These are phyloP conservation scores for Drosophila novamexicana DNA, from an alignment of 1,140 invertebrate genomes.

Conservation along the genomic window DNA sequence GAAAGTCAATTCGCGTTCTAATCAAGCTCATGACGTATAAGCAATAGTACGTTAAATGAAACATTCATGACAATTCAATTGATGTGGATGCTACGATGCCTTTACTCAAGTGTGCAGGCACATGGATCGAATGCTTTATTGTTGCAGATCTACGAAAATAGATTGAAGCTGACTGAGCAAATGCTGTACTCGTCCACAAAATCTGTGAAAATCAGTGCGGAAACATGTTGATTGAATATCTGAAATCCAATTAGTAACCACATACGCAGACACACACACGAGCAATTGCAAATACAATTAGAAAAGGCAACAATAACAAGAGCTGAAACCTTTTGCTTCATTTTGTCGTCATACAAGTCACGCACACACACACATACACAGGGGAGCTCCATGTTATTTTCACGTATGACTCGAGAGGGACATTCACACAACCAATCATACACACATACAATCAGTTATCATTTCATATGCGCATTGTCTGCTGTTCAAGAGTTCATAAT, in stretches of 20 bases:
- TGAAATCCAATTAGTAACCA: constrained; percentile 69
- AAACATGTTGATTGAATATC: constrained; percentile 60
- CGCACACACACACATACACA: constrained; percentile 6
- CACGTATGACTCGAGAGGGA: constrained; percentile 21
- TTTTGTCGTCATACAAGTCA: constrained; percentile 40
- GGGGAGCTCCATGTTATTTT: constrained; percentile 11
- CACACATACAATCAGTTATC: constrained; percentile 62
- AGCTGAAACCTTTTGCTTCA: constrained; percentile 39
- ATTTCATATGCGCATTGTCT: constrained; percentile 74
- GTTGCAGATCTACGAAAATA: not conserved
- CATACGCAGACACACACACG: constrained; percentile 13
- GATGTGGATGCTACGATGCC: not conserved
- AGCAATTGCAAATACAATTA: constrained; percentile 48
- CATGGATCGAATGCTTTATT: not conserved
- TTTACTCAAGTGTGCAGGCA: not conserved
- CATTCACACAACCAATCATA: constrained; percentile 40
- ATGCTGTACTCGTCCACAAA: constrained; percentile 4
- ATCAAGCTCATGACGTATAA: not conserved
- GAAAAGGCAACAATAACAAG: constrained; percentile 45
- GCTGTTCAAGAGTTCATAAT: constrained; percentile 78
- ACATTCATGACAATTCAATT: constrained; percentile 1
- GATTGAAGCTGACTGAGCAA: not conserved
- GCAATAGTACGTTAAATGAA: constrained; percentile 3
- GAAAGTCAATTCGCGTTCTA: not conserved
- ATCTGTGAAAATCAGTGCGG: constrained; percentile 45